A percentile compares a stretch with the other conserved stretches of the same genome.
phyloP scores from a whole-genome alignment of 1,140 invertebrate genomes.

The Maniola jurtina region DNA sequence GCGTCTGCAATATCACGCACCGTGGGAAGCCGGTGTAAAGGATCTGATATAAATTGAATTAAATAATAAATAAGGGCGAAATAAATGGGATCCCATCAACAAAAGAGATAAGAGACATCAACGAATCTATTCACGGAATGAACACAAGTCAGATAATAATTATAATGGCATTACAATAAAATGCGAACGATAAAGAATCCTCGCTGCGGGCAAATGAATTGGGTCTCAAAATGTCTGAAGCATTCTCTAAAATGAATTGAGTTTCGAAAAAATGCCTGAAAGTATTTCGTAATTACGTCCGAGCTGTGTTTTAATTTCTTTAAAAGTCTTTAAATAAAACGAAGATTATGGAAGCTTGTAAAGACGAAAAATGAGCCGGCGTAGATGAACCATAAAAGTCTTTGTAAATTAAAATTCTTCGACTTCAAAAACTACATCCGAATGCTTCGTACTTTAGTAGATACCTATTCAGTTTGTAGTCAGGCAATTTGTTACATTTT shows the following conservation, averaged over 20 bases:
- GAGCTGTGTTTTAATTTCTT: background rate
- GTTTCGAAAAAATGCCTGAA: background rate
- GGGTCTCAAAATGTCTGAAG: background rate
- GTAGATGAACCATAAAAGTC: too few relatives aligned
- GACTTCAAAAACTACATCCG: too few relatives aligned
- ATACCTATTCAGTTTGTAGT: too few relatives aligned
- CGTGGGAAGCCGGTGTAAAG: too few relatives aligned
- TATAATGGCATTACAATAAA: background rate
- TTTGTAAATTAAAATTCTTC: too few relatives aligned
- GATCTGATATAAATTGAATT: too few relatives aligned
- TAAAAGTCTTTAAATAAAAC: background rate
- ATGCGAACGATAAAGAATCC: background rate
- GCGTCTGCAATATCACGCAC: too few relatives aligned
- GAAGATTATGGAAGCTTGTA: background rate
- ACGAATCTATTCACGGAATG: background rate
- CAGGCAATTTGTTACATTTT: too few relatives aligned
- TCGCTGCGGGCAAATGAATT: background rate
- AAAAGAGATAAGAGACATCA: background rate
- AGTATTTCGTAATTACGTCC: background rate
- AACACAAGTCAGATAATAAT: slow-evolving; percentile 3
- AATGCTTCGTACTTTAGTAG: too few relatives aligned
- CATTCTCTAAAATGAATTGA: background rate
- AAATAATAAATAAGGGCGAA: too few relatives aligned
- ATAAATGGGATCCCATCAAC: background rate
- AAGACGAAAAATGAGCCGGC: background rate